Evolutionary conservation across 2,113 vertebrate genomes (phyloP), one percentile per base, ranked within the genome.

Genomic region (Panurus biarmicus): DNA sequence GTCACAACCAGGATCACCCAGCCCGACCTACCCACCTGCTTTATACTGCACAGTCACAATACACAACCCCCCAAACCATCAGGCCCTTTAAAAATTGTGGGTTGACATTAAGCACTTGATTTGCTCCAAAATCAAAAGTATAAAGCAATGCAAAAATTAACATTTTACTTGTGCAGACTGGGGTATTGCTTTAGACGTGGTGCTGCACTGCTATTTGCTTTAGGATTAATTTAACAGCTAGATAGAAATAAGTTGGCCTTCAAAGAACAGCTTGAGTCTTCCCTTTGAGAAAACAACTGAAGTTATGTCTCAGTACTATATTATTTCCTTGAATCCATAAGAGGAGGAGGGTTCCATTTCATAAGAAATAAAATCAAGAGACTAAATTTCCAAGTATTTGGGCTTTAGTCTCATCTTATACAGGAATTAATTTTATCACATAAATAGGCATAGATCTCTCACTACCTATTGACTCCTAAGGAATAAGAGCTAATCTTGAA

Each of bases 341-440:
- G 45, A 83, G 3, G 24, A 82, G 14, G n/a, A 89, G 10, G 47
- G 77, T 44, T 94, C 77, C 8, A 26, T 91, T 94, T 89, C 75
- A 58, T 33, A 75, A 79, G 61, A 81, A 89, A 87, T 61, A 61
- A 89, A 92, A 92, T 91, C 42, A 85, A 94, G 83, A 89, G 54
- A 87, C 58, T 70, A 33, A 79, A 87, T 26, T 91, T 87, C 10
- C 62, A 89, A 83, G 58, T 79, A 73, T 66, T 85, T 72, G 35
- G 18, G 45, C 29, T 94, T 93, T 76, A 85, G 50, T 87, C 80
- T 72, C 77, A 91, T 88, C 67, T 90, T 65, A 54, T 5, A 36
- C 29, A 73, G 54, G 84, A 93, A 93, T 87, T 94, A 92, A 92
- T 91, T 78, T 90, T 75, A 85, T 94, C 77, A 65, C 22, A 73